phyloP scores from a whole-genome alignment of 92 coral and sea anemone species.

The Porites cylindrica region DNA sequence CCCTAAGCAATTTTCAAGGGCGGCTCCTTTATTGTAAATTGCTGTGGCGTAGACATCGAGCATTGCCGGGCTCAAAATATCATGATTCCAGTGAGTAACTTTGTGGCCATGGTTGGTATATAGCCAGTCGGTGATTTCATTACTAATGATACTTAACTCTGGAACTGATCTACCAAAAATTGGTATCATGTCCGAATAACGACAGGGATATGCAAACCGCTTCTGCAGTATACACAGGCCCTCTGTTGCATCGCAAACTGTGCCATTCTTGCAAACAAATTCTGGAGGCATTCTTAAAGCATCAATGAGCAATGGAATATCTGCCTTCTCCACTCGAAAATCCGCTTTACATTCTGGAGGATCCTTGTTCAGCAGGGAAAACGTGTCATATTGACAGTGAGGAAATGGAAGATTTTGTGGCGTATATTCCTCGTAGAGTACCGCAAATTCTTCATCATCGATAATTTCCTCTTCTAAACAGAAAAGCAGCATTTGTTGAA shows the following conservation, averaged over 20 bases:
- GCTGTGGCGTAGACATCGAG: slow-evolving; percentile 15
- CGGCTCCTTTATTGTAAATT: slow-evolving; percentile 39
- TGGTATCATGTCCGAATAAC: slow-evolving; percentile 47
- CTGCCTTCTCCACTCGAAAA: slow-evolving; percentile 47
- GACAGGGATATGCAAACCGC: slow-evolving; percentile 49
- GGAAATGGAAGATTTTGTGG: slow-evolving; percentile 54
- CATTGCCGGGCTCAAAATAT: slow-evolving; percentile 15
- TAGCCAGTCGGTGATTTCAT: slow-evolving; percentile 42
- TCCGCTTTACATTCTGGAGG: slow-evolving; percentile 53
- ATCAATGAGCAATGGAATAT: slow-evolving; percentile 34
- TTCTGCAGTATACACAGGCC: slow-evolving; percentile 39
- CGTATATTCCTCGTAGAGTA: slow-evolving; percentile 45
- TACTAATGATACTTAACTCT: slow-evolving; percentile 44
- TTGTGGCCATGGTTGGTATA: slow-evolving; percentile 25
- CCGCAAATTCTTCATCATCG: slow-evolving; percentile 54
- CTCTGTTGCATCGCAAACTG: slow-evolving; percentile 41
- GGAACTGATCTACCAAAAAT: slow-evolving; percentile 49
- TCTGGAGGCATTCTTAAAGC: slow-evolving; percentile 41
- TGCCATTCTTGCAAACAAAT: slow-evolving; percentile 33
- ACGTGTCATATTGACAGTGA: slow-evolving; percentile 25
- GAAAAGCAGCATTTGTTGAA: slow-evolving; percentile 48
- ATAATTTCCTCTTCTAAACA: slow-evolving; percentile 50
- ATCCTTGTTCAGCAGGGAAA: slow-evolving; percentile 51
- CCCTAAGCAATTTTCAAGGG: slow-evolving; percentile 41
- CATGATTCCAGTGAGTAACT: slow-evolving; percentile 36